phyloP scores from a whole-genome alignment of 2,113 vertebrate genomes.

The Stegastes partitus region DNA sequence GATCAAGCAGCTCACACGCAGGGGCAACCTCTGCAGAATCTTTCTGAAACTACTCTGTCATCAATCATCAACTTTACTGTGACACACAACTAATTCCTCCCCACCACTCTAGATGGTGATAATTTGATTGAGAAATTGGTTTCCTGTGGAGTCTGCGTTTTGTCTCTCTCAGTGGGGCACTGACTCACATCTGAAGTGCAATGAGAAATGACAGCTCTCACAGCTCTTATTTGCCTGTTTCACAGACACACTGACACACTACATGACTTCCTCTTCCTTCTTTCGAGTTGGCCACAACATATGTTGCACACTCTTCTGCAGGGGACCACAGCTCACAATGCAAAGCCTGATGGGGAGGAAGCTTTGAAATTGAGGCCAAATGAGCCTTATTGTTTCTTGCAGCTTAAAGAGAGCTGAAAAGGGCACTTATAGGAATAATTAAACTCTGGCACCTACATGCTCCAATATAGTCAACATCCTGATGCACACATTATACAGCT shows the following conservation, averaged over 20 bases:
- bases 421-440: background rate
- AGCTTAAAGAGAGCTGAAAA: background rate
- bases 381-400: background rate
- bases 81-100: slow-evolving; percentile 18
- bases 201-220: slow-evolving; percentile 50
- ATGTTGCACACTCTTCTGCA: slow-evolving; percentile 8
- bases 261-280: slow-evolving; percentile 49
- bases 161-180: slow-evolving; percentile 46
- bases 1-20: slow-evolving; percentile 22
- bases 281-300: slow-evolving; percentile 2
- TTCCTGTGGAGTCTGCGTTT: slow-evolving; percentile 63
- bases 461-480: slow-evolving; percentile 36
- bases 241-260: slow-evolving; percentile 36
- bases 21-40: background rate
- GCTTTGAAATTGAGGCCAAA: background rate
- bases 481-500: slow-evolving; percentile 41
- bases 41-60: background rate
- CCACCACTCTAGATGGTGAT: slow-evolving; percentile 22
- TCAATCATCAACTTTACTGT: slow-evolving; percentile 10
- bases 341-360: background rate
- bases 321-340: background rate
- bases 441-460: background rate
- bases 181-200: slow-evolving; percentile 63
- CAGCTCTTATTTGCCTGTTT: slow-evolving; percentile 50
- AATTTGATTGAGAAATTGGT: slow-evolving; percentile 51